Conservation (phyloP, 2,888 invertebrate genomes). For the Mystacides longicornis region DNA sequence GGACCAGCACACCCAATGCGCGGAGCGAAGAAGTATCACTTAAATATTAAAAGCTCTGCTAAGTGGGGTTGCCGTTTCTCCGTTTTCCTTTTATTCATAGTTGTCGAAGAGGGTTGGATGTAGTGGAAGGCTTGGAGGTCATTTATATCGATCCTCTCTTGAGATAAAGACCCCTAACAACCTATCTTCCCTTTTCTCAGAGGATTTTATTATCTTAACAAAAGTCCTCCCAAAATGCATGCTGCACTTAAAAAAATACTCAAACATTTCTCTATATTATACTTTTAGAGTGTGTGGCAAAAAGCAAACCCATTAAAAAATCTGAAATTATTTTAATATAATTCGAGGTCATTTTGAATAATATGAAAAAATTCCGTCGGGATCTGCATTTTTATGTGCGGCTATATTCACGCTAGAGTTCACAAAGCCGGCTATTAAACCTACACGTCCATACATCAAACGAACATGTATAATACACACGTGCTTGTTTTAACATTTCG, state of each 20-base stretch:
- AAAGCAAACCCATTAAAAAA: neutral
- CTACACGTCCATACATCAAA: neutral
- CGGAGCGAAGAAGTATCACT: slow-evolving; percentile 15
- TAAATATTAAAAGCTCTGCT: slow-evolving; percentile 9
- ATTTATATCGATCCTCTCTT: neutral
- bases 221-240: too few relatives aligned
- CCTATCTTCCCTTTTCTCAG: neutral
- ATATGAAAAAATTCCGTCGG: neutral
- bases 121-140: too few relatives aligned
- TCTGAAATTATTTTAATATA: neutral
- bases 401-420: slow-evolving; percentile 1
- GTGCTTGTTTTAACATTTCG: too few relatives aligned
- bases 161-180: neutral
- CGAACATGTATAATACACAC: too few relatives aligned
- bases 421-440: neutral
- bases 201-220: too few relatives aligned
- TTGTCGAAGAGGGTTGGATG: neutral
- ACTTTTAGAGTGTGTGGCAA: too few relatives aligned
- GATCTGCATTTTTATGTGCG: neutral
- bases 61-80: neutral
- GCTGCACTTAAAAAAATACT: too few relatives aligned
- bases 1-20: too few relatives aligned
- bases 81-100: neutral
- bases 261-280: too few relatives aligned
- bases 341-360: neutral